A percentile compares a stretch with the other conserved stretches of the same genome.
phyloP scores from a whole-genome alignment of 2,888 invertebrate species.

The Caenorhabditis plicata region DNA sequence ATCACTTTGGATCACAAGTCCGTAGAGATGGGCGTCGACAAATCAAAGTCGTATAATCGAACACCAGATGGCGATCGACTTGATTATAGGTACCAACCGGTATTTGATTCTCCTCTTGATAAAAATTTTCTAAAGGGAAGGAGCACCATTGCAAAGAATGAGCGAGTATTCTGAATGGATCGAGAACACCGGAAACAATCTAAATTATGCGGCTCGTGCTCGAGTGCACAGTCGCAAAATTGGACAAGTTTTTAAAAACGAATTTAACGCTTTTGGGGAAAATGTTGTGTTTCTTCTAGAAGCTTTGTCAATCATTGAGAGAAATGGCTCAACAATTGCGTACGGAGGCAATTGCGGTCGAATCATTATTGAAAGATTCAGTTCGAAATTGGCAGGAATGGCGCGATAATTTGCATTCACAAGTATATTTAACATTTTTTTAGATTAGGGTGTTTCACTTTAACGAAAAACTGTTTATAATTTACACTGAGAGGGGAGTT shows the following conservation, averaged over 20 bases:
- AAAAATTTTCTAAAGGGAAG: conserved; percentile 42
- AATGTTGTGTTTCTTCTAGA: conserved; percentile 14
- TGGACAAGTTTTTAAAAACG: conserved; percentile 34
- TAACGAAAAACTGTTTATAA: too few species aligned
- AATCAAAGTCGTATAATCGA: conserved; percentile 26
- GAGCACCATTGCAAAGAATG: conserved; percentile 58
- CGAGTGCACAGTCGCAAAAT: conserved; percentile 54
- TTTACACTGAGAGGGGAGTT: too few species aligned
- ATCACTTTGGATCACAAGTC: conserved; percentile 54
- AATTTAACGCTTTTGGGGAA: not conserved
- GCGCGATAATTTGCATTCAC: conserved; percentile 55
- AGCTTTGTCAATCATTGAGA: conserved; percentile 41
- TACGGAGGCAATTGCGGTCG: conserved; percentile 57
- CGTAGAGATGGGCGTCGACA: conserved; percentile 36
- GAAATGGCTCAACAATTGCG: conserved; percentile 55
- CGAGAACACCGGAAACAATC: conserved; percentile 59
- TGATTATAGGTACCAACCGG: conserved; percentile 34
- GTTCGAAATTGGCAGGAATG: conserved; percentile 59
- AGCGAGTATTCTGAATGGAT: conserved; percentile 61
- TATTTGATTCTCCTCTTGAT: too few species aligned
- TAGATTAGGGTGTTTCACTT: not conserved
- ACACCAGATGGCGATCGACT: conserved; percentile 50
- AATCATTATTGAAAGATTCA: conserved; percentile 56
- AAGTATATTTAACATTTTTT: conserved; percentile 24
- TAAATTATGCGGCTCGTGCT: conserved; percentile 55